These are phyloP conservation scores for Thryonomys swinderianus DNA, from an alignment of 2,113 vertebrate genomes.

Conservation along the genomic window DNA sequence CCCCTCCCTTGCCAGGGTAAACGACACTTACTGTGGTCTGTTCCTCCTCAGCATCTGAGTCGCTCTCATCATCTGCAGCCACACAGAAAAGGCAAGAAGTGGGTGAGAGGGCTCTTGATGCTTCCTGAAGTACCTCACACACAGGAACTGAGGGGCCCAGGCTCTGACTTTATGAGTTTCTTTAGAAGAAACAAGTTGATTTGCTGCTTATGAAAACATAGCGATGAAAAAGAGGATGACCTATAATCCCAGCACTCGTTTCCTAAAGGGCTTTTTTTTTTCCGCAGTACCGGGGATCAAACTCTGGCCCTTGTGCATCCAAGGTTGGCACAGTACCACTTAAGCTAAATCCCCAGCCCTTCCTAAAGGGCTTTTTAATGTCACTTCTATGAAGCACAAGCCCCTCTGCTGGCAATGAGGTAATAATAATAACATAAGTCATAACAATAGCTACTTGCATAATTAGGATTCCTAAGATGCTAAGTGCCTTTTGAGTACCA, in stretches of 20 bases:
- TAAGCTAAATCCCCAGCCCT: too few species aligned
- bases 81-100: conserved; percentile 4
- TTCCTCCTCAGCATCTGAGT: conserved; percentile 97
- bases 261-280: background rate
- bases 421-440: background rate
- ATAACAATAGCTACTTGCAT: background rate
- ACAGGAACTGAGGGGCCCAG: background rate
- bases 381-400: background rate
- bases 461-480: background rate
- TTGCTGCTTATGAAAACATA: conserved; percentile 27
- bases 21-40: conserved; percentile 93
- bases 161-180: background rate
- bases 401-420: background rate
- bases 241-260: background rate
- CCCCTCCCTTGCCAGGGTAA: background rate
- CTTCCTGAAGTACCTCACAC: background rate
- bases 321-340: too few species aligned
- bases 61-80: conserved; percentile 95
- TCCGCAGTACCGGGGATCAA: too few species aligned
- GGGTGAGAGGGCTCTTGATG: background rate
- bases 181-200: conserved; percentile 33
- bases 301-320: too few species aligned
- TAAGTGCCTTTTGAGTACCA: background rate
- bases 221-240: background rate
- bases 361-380: background rate